phyloP scores from a whole-genome alignment of 2,797 vertebrate species.

The Sarcoramphus papa region DNA sequence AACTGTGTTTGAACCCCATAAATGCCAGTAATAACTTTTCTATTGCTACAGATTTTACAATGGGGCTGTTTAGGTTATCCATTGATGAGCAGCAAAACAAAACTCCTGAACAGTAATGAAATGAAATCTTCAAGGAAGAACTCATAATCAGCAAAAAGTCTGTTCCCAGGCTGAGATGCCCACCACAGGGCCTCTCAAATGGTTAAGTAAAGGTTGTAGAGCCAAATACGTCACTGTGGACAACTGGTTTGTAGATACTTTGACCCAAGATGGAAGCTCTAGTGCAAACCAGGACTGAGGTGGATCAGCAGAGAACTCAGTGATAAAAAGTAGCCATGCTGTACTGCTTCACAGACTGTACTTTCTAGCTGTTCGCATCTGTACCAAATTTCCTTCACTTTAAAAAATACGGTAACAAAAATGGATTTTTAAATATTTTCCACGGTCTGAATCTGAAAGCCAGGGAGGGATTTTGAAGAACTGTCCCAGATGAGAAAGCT shows the following conservation, averaged over 20 bases:
- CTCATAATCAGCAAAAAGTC: background rate
- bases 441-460: background rate
- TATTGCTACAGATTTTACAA: background rate
- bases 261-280: background rate
- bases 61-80: background rate
- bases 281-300: background rate
- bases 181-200: background rate
- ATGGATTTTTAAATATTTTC: background rate
- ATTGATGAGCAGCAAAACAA: background rate
- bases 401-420: background rate
- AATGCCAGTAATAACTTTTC: background rate
- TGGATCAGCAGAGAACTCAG: background rate
- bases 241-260: background rate
- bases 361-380: background rate
- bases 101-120: background rate
- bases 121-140: background rate
- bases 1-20: background rate
- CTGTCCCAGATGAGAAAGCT: background rate
- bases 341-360: background rate
- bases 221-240: accelerated
- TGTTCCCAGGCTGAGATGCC: background rate
- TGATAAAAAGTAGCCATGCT: background rate
- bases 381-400: background rate
- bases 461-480: background rate
- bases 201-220: background rate